phyloP scores from a whole-genome alignment of 2,113 vertebrate species.

The Conger conger region DNA sequence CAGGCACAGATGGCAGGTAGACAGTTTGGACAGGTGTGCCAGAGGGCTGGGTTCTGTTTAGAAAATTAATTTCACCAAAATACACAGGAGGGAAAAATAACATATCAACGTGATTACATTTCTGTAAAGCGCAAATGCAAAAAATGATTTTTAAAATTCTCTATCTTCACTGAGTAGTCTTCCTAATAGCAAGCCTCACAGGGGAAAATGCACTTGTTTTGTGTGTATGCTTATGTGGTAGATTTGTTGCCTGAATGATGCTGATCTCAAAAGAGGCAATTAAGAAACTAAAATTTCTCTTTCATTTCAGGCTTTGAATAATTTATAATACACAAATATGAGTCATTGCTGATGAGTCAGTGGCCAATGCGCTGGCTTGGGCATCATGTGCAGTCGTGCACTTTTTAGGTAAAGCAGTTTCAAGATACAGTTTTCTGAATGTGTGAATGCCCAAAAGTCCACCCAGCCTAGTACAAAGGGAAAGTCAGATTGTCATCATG shows the following conservation, averaged over 20 bases:
- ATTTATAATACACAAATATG: neutral
- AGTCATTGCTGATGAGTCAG: neutral
- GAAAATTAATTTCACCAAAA: constrained; percentile 1
- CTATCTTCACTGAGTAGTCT: neutral
- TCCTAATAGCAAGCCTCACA: neutral
- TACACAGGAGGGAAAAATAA: neutral
- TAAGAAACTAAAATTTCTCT: neutral
- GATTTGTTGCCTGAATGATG: neutral
- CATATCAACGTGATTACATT: neutral
- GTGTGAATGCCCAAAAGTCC: too few species aligned
- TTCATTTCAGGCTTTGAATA: neutral
- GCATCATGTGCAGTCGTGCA: neutral
- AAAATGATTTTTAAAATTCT: neutral
- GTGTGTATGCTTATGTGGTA: neutral
- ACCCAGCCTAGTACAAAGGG: too few species aligned
- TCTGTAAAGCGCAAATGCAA: neutral
- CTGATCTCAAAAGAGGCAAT: neutral
- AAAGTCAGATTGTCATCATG: too few species aligned
- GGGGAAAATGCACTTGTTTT: neutral
- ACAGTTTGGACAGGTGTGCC: constrained; percentile 13
- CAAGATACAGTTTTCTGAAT: neutral
- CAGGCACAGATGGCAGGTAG: constrained; percentile 28
- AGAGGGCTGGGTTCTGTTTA: neutral
- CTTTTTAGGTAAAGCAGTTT: too few species aligned
- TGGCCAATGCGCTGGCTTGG: neutral